Conservation (phyloP, 2,888 invertebrate species). For the Poecilus cupreus region DNA sequence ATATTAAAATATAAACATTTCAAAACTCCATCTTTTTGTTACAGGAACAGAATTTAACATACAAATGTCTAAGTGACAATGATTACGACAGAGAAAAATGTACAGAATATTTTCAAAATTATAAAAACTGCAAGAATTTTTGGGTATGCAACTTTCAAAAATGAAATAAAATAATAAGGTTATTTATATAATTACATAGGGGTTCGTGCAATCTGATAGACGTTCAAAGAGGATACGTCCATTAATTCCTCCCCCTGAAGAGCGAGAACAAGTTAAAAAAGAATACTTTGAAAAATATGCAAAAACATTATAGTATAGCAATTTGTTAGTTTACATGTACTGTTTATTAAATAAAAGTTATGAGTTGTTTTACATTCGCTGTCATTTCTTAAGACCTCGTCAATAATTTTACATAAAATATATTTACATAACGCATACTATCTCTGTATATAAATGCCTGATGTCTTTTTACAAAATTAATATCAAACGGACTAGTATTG, state of each 20-base stretch:
- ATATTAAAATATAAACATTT: conserved; percentile 48
- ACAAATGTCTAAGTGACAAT: conserved; percentile 82
- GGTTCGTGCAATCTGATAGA: conserved; percentile 77
- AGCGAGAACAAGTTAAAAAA: conserved; percentile 80
- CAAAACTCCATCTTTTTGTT: conserved; percentile 65
- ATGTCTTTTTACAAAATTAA: conserved; percentile 54
- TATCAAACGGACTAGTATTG: conserved; percentile 52
- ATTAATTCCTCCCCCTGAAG: conserved; percentile 80
- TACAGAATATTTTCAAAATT: conserved; percentile 82
- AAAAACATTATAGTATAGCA: conserved; percentile 55
- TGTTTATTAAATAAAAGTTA: conserved; percentile 58
- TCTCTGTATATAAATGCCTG: conserved; percentile 21
- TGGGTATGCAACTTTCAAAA: conserved; percentile 79
- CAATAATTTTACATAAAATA: conserved; percentile 40
- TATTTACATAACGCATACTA: conserved; percentile 45
- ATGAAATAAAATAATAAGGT: conserved; percentile 45
- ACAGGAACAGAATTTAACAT: conserved; percentile 84
- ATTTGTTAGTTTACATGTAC: conserved; percentile 39
- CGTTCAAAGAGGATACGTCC: conserved; percentile 80
- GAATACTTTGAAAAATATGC: conserved; percentile 74
- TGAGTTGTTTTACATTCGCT: conserved; percentile 53
- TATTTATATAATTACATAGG: conserved; percentile 72
- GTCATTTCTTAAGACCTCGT: conserved; percentile 47
- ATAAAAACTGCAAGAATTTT: conserved; percentile 86
- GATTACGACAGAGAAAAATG: conserved; percentile 82